phyloP scores from a whole-genome alignment of 2,113 vertebrate genomes.

The Cynocephalus volans region DNA sequence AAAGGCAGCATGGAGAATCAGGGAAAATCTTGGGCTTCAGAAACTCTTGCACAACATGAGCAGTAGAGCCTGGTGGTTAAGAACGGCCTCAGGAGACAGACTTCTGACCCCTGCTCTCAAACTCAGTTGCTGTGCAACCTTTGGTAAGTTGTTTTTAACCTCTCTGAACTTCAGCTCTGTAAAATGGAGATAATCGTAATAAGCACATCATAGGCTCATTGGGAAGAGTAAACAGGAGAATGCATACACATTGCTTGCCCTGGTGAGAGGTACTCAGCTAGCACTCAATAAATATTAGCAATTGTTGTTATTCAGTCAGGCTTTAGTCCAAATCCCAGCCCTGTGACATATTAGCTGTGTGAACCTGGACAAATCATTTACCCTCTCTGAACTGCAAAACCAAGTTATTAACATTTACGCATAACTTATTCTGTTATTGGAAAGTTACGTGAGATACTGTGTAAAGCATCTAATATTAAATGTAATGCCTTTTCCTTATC shows the following conservation, averaged over 20 bases:
- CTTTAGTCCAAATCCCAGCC: not conserved
- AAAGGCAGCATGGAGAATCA: not conserved
- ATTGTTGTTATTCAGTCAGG: not conserved
- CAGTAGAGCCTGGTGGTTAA: not conserved
- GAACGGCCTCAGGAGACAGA: not conserved
- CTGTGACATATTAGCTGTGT: not conserved
- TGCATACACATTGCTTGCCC: not conserved
- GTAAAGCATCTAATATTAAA: not conserved
- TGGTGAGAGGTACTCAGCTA: not conserved
- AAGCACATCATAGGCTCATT: not conserved
- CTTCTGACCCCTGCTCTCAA: not conserved
- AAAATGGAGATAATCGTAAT: not conserved
- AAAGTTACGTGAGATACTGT: not conserved
- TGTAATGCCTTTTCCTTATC: not conserved
- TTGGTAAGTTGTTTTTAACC: not conserved
- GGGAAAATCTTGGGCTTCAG: not conserved
- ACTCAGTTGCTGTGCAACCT: not conserved
- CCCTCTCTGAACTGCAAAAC: conserved; percentile 9
- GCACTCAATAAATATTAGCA: not conserved
- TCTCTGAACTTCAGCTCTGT: conserved; percentile 17
- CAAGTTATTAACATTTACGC: not conserved
- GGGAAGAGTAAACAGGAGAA: not conserved
- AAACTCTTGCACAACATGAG: not conserved
- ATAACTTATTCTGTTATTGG: not conserved
- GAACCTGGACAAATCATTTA: conserved; percentile 32